Evolutionary conservation across 2,113 vertebrate genomes (phyloP), one percentile per base, ranked within the genome.

Genomic region (Nothobranchius kuhntae): DNA sequence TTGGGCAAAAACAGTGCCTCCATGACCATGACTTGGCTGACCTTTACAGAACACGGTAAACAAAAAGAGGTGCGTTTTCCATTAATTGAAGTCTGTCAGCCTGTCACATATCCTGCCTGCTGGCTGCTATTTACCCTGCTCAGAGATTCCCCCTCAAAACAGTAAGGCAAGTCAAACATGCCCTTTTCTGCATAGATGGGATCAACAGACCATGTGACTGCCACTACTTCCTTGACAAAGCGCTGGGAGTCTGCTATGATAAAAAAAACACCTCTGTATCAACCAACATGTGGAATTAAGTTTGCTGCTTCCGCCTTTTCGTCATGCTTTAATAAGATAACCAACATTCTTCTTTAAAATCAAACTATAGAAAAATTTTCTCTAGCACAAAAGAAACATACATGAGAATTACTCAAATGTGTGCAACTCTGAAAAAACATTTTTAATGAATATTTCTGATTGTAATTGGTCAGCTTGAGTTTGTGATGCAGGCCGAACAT

Each of bases 1-100:
- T 96, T 94, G 94, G 95, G 93, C 93, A 93, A 92, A 95, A 96
- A 94, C 93, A 94, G 81, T 89, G 94, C 92, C 90, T 94, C 90
- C 89, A 89, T 94, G 94, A 93, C 95, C 90, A 83, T 92, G 89
- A 90, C 89, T 90, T 78, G 61, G 82, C 73, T 80, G 94, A 96
- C 95, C 95, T 96, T 95, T 95, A 90, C 83, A 91, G 92, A 95
- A 94, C 93, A 94, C 88, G 91, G 95, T 96, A 93, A 96, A 97
- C 94, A 95, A 94, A 95, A 95, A 95, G 87, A 89, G 93, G 93
- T 94, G 92, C 92, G 94, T 95, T 95, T 92, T 73, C 93, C 92
- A 91, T 94, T 94, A 95, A 95, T 95, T 95, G 92, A 93, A 93
- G 79, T 93, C 93, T 89, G 92, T 94, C 92, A 91, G 93, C 87